phyloP scores from a whole-genome alignment of 2,888 invertebrate species.

The Lithophane leautieri region DNA sequence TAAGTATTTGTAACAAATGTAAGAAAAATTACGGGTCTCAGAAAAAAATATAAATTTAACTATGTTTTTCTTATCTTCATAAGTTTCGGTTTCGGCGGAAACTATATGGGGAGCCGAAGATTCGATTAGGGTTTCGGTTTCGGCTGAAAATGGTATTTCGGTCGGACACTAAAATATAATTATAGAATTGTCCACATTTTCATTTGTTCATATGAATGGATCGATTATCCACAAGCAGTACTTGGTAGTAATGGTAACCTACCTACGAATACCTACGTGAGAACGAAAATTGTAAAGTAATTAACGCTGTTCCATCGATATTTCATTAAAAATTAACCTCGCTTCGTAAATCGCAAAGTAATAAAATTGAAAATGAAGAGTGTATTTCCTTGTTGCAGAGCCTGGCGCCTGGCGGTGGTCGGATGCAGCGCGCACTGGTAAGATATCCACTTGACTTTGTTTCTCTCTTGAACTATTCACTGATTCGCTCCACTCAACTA shows the following conservation, averaged over 20 bases:
- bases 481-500: slow-evolving; percentile 68
- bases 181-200: not conserved
- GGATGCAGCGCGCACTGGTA: slow-evolving; percentile 74
- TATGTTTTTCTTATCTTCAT: too few relatives aligned
- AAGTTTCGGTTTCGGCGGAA: too few relatives aligned
- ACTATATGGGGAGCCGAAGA: too few relatives aligned
- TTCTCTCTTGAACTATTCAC: slow-evolving; percentile 69
- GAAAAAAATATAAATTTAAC: too few relatives aligned
- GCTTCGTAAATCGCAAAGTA: slow-evolving; percentile 12
- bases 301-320: not conserved
- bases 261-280: not conserved
- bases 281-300: slow-evolving; percentile 8
- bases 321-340: slow-evolving; percentile 21
- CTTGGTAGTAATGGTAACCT: not conserved
- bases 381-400: slow-evolving; percentile 73
- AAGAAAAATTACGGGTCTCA: too few relatives aligned
- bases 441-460: slow-evolving; percentile 74
- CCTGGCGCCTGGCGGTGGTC: slow-evolving; percentile 65
- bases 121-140: too few relatives aligned
- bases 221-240: not conserved
- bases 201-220: not conserved
- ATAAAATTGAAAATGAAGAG: slow-evolving; percentile 56
- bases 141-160: too few relatives aligned
- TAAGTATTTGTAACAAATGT: too few relatives aligned
- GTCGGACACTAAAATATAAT: too few relatives aligned